Conservation (phyloP, 2,113 vertebrate genomes). For the Cryptotis parvus region DNA sequence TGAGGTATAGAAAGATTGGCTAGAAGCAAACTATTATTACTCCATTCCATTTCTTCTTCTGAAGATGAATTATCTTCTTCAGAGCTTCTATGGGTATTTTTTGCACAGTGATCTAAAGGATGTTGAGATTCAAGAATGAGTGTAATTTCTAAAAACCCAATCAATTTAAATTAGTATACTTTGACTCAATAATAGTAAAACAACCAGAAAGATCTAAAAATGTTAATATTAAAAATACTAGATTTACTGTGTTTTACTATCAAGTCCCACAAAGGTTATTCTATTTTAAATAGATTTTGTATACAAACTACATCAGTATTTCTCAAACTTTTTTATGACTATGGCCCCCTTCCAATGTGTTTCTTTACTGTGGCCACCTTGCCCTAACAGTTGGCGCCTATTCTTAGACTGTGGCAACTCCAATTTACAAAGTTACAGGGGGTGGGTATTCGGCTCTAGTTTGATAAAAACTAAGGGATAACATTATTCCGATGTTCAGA, state of each 20-base stretch:
- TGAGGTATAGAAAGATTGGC: constrained; percentile 96
- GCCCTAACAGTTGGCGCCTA: not conserved
- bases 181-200: constrained; percentile 20
- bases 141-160: not conserved
- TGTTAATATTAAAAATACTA: constrained; percentile 35
- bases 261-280: constrained; percentile 23
- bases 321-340: no score
- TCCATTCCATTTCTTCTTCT: constrained; percentile 98
- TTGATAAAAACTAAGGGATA: not conserved
- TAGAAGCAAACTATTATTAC: constrained; percentile 90
- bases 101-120: constrained; percentile 87
- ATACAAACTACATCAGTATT: not conserved
- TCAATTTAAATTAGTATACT: constrained; percentile 22
- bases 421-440: no score
- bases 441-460: no score
- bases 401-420: no score
- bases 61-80: constrained; percentile 94
- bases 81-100: constrained; percentile 89
- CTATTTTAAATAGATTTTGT: constrained; percentile 9
- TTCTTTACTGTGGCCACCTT: no score
- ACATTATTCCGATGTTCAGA: not conserved
- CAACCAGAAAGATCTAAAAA: no score
- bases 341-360: no score
- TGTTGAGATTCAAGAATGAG: constrained; percentile 57
- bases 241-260: constrained; percentile 49